phyloP scores from a whole-genome alignment of 1,140 invertebrate species.

The Formica exsecta region DNA sequence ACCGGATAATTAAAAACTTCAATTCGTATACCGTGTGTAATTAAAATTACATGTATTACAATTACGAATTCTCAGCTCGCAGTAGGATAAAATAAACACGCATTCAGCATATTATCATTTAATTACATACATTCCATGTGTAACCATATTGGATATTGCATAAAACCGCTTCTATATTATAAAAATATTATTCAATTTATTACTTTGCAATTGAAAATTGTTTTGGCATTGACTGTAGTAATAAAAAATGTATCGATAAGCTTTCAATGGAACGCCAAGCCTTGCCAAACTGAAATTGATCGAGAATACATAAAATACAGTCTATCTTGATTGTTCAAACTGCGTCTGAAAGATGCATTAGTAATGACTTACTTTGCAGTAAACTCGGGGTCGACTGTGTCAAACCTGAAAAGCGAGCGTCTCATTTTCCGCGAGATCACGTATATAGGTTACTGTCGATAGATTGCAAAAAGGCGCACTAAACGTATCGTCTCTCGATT shows the following conservation, averaged over 20 bases:
- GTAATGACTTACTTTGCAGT: slow-evolving; percentile 14
- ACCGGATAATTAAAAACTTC: slow-evolving; percentile 29
- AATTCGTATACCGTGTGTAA: neutral
- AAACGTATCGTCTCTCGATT: slow-evolving; percentile 36
- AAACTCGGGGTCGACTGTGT: slow-evolving; percentile 18
- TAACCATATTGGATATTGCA: neutral
- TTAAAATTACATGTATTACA: slow-evolving; percentile 33
- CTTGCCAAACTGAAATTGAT: neutral
- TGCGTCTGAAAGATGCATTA: slow-evolving; percentile 4
- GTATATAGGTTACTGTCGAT: slow-evolving; percentile 38
- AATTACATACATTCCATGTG: slow-evolving; percentile 11
- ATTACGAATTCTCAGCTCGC: slow-evolving; percentile 12
- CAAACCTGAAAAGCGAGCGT: neutral
- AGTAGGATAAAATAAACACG: slow-evolving; percentile 15
- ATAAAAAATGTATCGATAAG: neutral
- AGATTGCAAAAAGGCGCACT: slow-evolving; percentile 36
- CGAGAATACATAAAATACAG: neutral
- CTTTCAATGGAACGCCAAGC: neutral
- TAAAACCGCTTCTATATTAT: neutral
- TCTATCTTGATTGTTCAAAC: neutral
- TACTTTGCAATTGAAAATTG: neutral
- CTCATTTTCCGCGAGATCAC: slow-evolving; percentile 35
- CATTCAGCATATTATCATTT: neutral
- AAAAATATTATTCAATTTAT: slow-evolving; percentile 30
- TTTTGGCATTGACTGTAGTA: neutral